phyloP scores from a whole-genome alignment of 2,113 vertebrate species.

The Chloebia gouldiae region DNA sequence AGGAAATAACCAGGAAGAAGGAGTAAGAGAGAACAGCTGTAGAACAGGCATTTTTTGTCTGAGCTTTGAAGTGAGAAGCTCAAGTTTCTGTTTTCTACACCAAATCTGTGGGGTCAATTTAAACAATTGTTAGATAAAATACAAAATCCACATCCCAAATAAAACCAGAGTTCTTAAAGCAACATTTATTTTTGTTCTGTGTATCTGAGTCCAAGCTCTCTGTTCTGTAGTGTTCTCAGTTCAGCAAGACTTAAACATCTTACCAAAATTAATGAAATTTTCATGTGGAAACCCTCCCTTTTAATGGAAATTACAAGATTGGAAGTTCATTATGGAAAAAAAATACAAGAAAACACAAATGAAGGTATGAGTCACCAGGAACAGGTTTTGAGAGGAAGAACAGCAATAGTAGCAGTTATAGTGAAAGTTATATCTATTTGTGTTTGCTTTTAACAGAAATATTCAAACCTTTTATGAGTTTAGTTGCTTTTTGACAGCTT shows the following conservation, averaged over 20 bases:
- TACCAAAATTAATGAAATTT: not conserved
- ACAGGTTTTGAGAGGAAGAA: not conserved
- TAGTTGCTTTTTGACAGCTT: not conserved
- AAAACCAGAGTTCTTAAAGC: not conserved
- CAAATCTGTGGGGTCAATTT: not conserved
- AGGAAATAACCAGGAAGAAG: not conserved
- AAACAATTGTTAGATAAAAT: not conserved
- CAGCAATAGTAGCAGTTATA: not conserved
- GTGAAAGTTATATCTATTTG: not conserved
- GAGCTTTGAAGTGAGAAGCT: not conserved
- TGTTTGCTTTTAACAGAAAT: not conserved
- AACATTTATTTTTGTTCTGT: not conserved
- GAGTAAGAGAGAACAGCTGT: not conserved
- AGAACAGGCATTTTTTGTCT: not conserved
- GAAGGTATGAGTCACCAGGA: not conserved
- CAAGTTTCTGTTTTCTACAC: not conserved
- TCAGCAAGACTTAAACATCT: not conserved
- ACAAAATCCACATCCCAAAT: not conserved
- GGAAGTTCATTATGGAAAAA: not conserved
- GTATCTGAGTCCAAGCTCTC: not conserved
- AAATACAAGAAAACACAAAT: not conserved
- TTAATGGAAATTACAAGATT: not conserved
- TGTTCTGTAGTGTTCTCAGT: not conserved
- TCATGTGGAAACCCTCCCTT: not conserved
- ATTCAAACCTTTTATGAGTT: not conserved